Evolutionary conservation across 35 echinoderm and acorn worm genomes (phyloP), one percentile per base, ranked within the genome.

Genomic region (Ophiothrix spiculata): DNA sequence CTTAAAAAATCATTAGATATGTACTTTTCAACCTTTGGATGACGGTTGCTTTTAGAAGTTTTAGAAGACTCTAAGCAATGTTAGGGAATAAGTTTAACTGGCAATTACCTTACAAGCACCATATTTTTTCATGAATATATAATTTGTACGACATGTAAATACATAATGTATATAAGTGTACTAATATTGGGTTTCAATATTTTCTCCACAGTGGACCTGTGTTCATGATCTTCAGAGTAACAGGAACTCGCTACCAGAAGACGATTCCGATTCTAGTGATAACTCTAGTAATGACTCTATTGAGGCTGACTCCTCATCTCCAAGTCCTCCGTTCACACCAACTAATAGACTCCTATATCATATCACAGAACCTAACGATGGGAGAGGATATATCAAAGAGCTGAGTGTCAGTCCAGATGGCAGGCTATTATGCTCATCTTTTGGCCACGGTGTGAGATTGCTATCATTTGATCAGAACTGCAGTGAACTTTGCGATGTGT

Each of bases 321-420:
- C 77, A 31, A 34, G 80, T 69, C 60, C 60, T 69, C 60, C 93
- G 29, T 91, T 91, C 42, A 74, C 45, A 81, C 77, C 91, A 29
- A 40, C 86, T 73, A 40, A 94, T 10, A 88, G 92, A 79, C 86
- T 99, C 11, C 46, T 91, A 37, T 93, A 99, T 56, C 82, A 94
- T 42, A 86, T 88, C 32, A 82, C 77, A 34, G 96, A 99, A 64
- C 88, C 88, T 1, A 99, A 90, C 28, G 96, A 99, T 77, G 96
- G 96, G 0, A 79, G 86, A 60, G 96, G 92, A 11, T 99, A 99
- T 42, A 99, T 99, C 83, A 99, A 99, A 32, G 96, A 99, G 87
- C 89, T 99, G 12, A 94, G 96, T 36, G 78, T 99, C 39, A 99
- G 96, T 41, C 96, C 96, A 6, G 96, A 99, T 35, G 96, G 96